Conservation (phyloP, 1,140 invertebrate genomes). For the Capitella teleta region DNA sequence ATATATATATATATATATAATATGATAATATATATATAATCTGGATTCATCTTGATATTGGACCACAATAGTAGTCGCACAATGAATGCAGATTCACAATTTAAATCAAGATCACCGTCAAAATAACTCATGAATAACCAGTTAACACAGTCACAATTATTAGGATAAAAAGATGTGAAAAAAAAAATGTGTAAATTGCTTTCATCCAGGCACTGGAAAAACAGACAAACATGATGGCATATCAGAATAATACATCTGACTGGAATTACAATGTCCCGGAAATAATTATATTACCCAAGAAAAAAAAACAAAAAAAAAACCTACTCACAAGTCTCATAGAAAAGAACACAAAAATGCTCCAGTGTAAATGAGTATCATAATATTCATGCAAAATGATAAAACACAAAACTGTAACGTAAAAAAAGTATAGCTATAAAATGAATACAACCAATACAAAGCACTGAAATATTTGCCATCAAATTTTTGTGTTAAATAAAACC, state of each 20-base stretch:
- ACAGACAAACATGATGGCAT: background rate
- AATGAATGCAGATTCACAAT: background rate
- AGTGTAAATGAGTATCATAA: too few species aligned
- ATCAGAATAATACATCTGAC: background rate
- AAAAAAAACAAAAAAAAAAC: background rate
- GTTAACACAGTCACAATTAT: background rate
- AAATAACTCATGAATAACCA: background rate
- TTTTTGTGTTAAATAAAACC: background rate
- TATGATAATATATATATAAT: background rate
- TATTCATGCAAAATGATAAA: background rate
- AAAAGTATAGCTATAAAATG: background rate
- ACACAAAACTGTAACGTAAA: background rate
- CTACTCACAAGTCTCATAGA: background rate
- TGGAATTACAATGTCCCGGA: background rate
- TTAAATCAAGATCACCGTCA: background rate
- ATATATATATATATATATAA: background rate
- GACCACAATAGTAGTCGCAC: background rate
- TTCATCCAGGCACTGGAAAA: background rate
- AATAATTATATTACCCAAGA: constrained; percentile 3
- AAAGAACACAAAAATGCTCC: too few species aligned
- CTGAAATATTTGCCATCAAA: background rate
- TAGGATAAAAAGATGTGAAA: background rate
- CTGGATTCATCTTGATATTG: background rate
- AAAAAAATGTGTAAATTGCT: background rate
- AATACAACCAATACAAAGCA: background rate